A percentile compares a stretch with the other conserved stretches of the same genome.
Evolutionary conservation across 2,113 vertebrate species (phyloP).

Genomic region (human): DNA sequence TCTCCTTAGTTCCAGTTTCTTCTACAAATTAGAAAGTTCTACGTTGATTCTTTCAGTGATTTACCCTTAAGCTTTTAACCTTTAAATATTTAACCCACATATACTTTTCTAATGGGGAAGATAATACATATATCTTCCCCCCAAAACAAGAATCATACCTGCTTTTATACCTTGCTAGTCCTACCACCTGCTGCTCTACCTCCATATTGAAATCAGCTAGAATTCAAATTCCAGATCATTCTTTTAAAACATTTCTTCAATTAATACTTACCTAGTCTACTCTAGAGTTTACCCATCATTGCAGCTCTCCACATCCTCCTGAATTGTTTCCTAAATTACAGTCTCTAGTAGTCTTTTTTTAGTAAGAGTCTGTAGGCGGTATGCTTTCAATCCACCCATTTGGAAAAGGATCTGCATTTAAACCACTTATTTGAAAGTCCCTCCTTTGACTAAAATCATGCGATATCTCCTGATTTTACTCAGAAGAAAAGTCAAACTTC

Average conservation of each 20-base stretch:
- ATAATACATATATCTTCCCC: background rate
- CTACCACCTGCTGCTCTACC: background rate
- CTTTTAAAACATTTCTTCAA: background rate
- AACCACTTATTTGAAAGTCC: background rate
- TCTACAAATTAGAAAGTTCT: background rate
- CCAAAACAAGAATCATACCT: background rate
- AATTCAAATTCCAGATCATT: conserved; percentile 11
- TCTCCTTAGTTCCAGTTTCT: background rate
- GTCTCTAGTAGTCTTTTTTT: background rate
- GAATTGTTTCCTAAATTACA: conserved; percentile 38
- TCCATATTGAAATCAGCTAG: background rate
- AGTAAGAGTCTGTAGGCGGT: background rate
- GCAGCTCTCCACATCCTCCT: background rate
- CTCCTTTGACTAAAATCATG: background rate
- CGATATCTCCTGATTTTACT: background rate
- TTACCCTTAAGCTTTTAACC: background rate
- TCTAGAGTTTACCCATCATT: conserved; percentile 25
- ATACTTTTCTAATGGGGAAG: background rate
- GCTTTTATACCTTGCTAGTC: background rate
- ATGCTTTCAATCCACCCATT: background rate
- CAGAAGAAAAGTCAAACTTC: background rate
- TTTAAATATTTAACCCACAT: background rate
- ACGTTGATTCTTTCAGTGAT: background rate
- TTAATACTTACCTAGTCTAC: background rate
- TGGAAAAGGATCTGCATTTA: background rate